These are phyloP conservation scores for Psettodes erumei DNA, from an alignment of 2,113 vertebrate genomes.

Conservation along the genomic window DNA sequence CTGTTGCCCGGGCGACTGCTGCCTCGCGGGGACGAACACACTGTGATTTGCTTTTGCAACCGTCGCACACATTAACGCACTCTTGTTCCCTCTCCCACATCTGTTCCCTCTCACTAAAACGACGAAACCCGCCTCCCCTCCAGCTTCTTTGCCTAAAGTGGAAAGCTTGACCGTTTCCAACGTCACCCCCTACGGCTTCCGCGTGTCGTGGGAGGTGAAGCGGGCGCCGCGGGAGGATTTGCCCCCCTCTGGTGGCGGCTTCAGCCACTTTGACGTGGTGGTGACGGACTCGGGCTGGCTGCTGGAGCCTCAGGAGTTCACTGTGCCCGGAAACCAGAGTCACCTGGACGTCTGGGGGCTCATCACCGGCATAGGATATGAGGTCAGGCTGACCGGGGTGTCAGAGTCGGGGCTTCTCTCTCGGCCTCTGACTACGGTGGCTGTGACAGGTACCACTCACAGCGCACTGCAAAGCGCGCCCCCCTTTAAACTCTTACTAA, in stretches of 20 bases:
- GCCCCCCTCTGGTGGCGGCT: conserved; percentile 74
- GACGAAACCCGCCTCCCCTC: conserved; percentile 68
- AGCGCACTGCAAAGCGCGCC: conserved; percentile 32
- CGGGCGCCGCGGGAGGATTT: conserved; percentile 59
- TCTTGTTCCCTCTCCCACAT: conserved; percentile 70
- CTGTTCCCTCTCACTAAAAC: conserved; percentile 30
- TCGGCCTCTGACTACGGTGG: conserved; percentile 90
- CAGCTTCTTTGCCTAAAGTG: conserved; percentile 93
- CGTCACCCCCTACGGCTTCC: conserved; percentile 88
- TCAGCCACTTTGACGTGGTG: conserved; percentile 91
- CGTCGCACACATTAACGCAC: conserved; percentile 70
- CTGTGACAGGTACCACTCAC: conserved; percentile 91
- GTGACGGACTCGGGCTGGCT: conserved; percentile 96
- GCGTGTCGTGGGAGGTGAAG: conserved; percentile 79
- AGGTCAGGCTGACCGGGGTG: conserved; percentile 89
- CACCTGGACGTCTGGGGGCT: conserved; percentile 82
- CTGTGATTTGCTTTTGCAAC: conserved; percentile 74
- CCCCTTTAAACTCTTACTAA: conserved; percentile 37
- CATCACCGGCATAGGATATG: conserved; percentile 87
- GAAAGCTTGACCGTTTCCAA: conserved; percentile 94
- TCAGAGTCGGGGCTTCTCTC: conserved; percentile 89
- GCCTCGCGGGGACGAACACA: conserved; percentile 19
- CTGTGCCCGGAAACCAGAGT: conserved; percentile 79
- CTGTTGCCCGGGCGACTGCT: no score
- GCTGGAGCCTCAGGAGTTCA: conserved; percentile 90